A percentile compares a stretch with the other conserved stretches of the same genome.
Conservation (phyloP, 2,797 vertebrate species). For the Carduelis carduelis region DNA sequence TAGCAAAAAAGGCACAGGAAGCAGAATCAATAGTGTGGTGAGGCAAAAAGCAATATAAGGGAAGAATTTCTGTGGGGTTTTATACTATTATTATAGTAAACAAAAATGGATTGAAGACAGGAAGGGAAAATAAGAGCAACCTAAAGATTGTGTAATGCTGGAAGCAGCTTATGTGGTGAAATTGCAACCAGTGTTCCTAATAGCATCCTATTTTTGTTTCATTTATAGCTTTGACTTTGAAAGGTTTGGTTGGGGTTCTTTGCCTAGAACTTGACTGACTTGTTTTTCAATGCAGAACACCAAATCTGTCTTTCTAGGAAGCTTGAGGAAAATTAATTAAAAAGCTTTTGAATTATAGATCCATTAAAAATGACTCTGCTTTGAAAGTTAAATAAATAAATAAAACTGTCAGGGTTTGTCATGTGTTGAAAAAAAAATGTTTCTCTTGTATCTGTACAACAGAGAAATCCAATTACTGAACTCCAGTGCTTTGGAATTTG, state of each 20-base stretch:
- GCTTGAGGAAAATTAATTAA: slow-evolving; percentile 41
- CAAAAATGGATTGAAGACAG: neutral
- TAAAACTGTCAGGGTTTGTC: slow-evolving; percentile 10
- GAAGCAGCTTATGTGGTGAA: neutral
- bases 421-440: neutral
- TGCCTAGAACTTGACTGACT: neutral
- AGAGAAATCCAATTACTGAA: neutral
- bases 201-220: neutral
- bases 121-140: neutral
- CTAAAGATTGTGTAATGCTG: neutral
- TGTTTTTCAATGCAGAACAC: slow-evolving; percentile 20
- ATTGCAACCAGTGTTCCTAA: neutral
- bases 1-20: neutral
- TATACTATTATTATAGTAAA: neutral
- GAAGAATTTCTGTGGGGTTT: neutral
- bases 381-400: slow-evolving; percentile 46
- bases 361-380: slow-evolving; percentile 41
- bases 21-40: neutral
- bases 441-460: neutral
- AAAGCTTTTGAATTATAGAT: slow-evolving; percentile 35
- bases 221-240: slow-evolving; percentile 13
- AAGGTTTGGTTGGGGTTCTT: neutral
- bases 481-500: neutral
- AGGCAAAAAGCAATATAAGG: neutral
- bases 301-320: slow-evolving; percentile 36